These are phyloP conservation scores for Cerastoderma edule DNA, from an alignment of 2,888 invertebrate genomes.

Conservation along the genomic window DNA sequence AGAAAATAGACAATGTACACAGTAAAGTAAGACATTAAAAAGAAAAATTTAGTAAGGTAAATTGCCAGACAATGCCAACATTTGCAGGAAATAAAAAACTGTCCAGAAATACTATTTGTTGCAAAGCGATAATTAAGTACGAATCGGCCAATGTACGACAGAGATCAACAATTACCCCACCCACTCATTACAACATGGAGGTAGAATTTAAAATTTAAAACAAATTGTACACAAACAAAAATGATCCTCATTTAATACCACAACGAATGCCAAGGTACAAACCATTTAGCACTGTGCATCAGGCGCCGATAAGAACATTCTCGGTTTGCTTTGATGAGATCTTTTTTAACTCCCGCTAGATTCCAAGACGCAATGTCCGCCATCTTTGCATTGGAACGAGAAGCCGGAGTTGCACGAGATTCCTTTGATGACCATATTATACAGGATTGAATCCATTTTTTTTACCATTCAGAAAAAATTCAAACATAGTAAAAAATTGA, in stretches of 20 bases:
- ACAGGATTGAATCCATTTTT: no score
- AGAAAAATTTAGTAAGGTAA: neutral
- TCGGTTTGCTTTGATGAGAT: slow-evolving; percentile 87
- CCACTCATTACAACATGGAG: neutral
- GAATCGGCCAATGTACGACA: no score
- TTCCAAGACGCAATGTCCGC: slow-evolving; percentile 83
- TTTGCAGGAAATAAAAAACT: no score
- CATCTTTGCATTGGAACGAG: slow-evolving; percentile 57
- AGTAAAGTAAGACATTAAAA: neutral
- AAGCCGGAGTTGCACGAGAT: no score
- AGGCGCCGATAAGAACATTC: slow-evolving; percentile 93
- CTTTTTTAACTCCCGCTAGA: slow-evolving; percentile 87
- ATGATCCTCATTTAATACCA: no score
- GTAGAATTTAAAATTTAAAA: neutral
- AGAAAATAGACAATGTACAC: neutral
- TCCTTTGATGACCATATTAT: no score
- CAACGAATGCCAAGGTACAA: neutral
- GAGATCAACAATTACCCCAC: no score
- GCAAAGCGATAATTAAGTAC: neutral
- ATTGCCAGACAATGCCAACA: no score
- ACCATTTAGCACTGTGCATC: slow-evolving; percentile 93
- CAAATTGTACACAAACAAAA: neutral
- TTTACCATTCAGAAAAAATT: no score
- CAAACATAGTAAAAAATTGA: no score
- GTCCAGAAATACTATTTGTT: neutral